These are phyloP conservation scores for Lutjanus campechanus DNA, from an alignment of 2,797 vertebrate genomes.

Conservation along the genomic window DNA sequence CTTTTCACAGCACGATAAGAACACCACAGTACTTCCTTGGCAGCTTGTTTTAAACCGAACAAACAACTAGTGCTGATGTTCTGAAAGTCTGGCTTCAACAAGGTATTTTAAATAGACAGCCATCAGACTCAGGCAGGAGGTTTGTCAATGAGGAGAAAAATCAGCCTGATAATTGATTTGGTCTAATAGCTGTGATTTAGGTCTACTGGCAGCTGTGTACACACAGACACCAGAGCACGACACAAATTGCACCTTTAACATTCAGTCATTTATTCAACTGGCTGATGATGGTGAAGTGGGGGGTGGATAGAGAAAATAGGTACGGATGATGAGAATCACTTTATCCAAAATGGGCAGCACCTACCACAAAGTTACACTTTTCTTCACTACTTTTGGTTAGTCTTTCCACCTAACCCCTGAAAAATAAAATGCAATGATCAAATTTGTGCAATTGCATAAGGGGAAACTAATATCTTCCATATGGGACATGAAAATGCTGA, in stretches of 20 bases:
- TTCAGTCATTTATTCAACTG: slow-evolving; percentile 41
- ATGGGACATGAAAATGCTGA: slow-evolving; percentile 66
- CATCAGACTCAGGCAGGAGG: slow-evolving; percentile 10
- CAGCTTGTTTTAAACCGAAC: not conserved
- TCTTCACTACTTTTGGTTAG: slow-evolving; percentile 9
- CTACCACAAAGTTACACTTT: not conserved
- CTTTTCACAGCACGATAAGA: not conserved
- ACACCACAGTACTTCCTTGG: not conserved
- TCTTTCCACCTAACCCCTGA: slow-evolving; percentile 37
- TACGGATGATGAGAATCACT: slow-evolving; percentile 3
- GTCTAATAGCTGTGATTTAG: slow-evolving; percentile 68
- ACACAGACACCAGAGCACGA: slow-evolving; percentile 38
- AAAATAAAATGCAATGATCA: slow-evolving; percentile 54
- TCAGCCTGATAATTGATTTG: slow-evolving; percentile 57
- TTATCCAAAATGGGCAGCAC: not conserved
- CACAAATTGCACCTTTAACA: slow-evolving; percentile 51
- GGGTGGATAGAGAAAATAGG: slow-evolving; percentile 11
- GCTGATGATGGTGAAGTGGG: not conserved
- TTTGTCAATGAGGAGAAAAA: slow-evolving; percentile 53
- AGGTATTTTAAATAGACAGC: slow-evolving; percentile 22
- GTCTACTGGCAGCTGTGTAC: slow-evolving; percentile 69
- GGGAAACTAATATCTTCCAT: slow-evolving; percentile 73
- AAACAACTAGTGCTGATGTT: not conserved
- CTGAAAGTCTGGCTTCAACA: slow-evolving; percentile 17
- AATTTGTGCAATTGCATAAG: slow-evolving; percentile 62